Base-by-base conservation (phyloP, 2,113 vertebrate species). In the Ammodytes marinus region DNA sequence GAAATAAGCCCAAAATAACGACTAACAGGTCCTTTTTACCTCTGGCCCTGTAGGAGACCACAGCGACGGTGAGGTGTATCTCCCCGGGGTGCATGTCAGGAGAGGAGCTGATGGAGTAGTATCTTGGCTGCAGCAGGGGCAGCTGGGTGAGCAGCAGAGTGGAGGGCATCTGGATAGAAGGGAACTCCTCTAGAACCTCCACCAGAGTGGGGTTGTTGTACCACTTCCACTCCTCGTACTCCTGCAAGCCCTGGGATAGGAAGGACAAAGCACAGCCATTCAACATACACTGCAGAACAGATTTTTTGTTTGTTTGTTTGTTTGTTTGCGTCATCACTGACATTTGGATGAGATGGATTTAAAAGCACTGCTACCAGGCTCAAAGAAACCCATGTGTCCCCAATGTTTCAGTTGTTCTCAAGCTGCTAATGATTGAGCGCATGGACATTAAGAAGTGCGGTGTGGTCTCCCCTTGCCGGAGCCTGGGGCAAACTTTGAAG, bases 171-270 rank as follows among this genome's bases (percentile, higher is more conserved):
- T 97, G 97, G 88, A 99, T 91, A 0, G 98, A 99, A 0, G 96
- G 97, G 81, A 99, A 99, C 93, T 99, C 98, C 82, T 99, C 97
- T 87, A 99, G 90, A 43, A 97, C 97, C 94, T 99, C 98, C 92
- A 99, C 97, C 0, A 99, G 80, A 0, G 97, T 99, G 10, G 97
- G 95, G 69, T 97, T 99, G 91, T 97, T 99, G 91, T 96, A 97
- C 98, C 98, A 99, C 74, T 99, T 99, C 98, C 98, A 99, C 72
- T 99, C 96, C 84, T 99, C 98, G 0, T 99, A 99, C 79, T 99
- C 98, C 90, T 99, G 98, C 85, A 99, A 90, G 54, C 98, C 98
- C 98, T 99, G 92, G 0, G 63, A 8, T 11, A 17, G 52, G 49
- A 6, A 40, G 75, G n/a, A 70, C 0, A 7, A 46, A 82, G 68